These are phyloP conservation scores for Rutpela maculata DNA, from an alignment of 2,888 invertebrate species.

Conservation along the genomic window DNA sequence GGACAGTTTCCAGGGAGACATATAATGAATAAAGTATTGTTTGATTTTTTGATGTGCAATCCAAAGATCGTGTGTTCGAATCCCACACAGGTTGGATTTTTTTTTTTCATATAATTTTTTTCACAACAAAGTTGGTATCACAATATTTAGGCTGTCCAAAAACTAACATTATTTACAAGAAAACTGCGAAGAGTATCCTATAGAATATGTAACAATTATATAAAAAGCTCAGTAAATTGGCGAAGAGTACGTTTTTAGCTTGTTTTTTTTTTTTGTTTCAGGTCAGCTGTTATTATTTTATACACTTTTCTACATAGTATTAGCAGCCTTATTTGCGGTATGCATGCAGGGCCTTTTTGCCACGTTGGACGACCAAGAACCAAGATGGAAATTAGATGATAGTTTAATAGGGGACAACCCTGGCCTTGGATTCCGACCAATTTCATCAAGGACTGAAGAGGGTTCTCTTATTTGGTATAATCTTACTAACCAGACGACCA, in stretches of 20 bases:
- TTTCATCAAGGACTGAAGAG: constrained; percentile 75
- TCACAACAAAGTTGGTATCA: no score
- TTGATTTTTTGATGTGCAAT: no score
- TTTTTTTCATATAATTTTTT: no score
- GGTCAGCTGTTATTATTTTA: constrained; percentile 91
- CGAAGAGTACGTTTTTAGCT: neutral
- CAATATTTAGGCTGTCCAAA: no score
- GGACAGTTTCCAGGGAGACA: no score
- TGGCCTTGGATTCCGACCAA: constrained; percentile 82
- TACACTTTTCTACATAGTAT: constrained; percentile 87
- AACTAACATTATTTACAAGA: no score
- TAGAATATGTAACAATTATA: no score
- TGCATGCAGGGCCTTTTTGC: constrained; percentile 90
- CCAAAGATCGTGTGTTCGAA: no score
- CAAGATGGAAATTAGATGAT: constrained; percentile 84
- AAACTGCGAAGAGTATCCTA: no score
- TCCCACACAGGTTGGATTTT: no score
- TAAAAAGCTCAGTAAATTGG: no score
- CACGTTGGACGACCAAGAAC: constrained; percentile 81
- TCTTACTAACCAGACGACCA: constrained; percentile 75
- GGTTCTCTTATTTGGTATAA: constrained; percentile 80
- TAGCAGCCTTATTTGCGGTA: constrained; percentile 89
- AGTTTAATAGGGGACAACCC: constrained; percentile 85
- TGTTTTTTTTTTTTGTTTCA: constrained; percentile 74
- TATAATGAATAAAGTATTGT: no score